A percentile compares a stretch with the other conserved stretches of the same genome.
Evolutionary conservation across 2,797 vertebrate genomes (phyloP).

Genomic region (Erpetoichthys calabaricus): DNA sequence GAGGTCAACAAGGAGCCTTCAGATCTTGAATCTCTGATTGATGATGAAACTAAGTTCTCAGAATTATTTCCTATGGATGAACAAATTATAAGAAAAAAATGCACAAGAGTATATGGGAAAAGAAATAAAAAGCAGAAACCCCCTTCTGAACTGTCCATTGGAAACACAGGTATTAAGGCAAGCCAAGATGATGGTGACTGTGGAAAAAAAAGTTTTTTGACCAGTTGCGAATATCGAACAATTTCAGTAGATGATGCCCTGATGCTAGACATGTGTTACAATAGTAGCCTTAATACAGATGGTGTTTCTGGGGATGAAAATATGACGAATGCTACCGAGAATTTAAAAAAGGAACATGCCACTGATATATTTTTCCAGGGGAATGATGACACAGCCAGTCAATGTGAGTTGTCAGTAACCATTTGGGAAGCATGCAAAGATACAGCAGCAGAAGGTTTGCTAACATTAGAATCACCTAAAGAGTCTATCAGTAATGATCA

Average conservation of each 20-base stretch:
- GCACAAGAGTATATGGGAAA: constrained; percentile 76
- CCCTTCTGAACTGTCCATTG: constrained; percentile 19
- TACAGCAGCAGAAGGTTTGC: constrained; percentile 25
- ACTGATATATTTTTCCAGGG: constrained; percentile 36
- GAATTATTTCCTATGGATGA: constrained; percentile 74
- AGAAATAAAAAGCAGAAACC: constrained; percentile 58
- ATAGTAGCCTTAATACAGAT: constrained; percentile 39
- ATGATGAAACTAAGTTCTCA: constrained; percentile 73
- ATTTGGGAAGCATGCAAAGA: constrained; percentile 47
- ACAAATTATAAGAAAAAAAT: constrained; percentile 66
- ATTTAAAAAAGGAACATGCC: constrained; percentile 20
- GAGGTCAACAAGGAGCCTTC: constrained; percentile 33
- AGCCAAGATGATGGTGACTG: constrained; percentile 43
- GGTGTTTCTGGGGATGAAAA: constrained; percentile 19
- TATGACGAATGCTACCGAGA: constrained; percentile 14
- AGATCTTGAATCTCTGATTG: constrained; percentile 56
- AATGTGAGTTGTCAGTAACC: constrained; percentile 30
- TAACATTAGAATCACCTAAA: constrained; percentile 32
- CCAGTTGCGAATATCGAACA: constrained; percentile 59
- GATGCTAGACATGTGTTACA: constrained; percentile 65
- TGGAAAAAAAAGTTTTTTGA: constrained; percentile 39
- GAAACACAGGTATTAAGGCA: constrained; percentile 25
- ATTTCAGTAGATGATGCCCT: constrained; percentile 63
- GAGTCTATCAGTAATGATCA: constrained; percentile 37
- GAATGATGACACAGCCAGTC: constrained; percentile 30